Conservation (phyloP, 2,797 vertebrate genomes). For the Mastacembelus armatus region DNA sequence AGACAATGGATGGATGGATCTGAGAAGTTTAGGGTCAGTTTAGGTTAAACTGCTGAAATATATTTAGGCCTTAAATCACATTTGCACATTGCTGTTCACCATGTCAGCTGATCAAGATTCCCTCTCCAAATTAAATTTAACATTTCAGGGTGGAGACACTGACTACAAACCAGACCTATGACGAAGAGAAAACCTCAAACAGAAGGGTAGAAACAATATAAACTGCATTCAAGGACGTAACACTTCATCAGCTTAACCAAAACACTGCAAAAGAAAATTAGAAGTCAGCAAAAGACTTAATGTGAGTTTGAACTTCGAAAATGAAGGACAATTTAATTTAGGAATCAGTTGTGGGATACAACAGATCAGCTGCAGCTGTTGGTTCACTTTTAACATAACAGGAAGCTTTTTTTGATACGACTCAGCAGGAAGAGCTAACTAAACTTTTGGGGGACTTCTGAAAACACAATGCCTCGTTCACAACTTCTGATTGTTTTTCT, state of each 20-base stretch:
- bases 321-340: no score
- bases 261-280: no score
- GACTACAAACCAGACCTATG: neutral
- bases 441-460: conserved; percentile 19
- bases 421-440: neutral
- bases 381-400: neutral
- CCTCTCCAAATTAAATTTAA: conserved; percentile 51
- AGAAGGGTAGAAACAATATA: conserved; percentile 13
- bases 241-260: no score
- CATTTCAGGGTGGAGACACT: conserved; percentile 44
- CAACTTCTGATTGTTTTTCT: conserved; percentile 57
- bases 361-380: conserved; percentile 21
- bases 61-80: no score
- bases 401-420: neutral
- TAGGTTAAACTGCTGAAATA: no score
- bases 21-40: no score
- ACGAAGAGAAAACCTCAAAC: conserved; percentile 8
- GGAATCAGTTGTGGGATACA: neutral
- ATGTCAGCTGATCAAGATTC: conserved; percentile 60
- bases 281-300: neutral
- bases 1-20: no score
- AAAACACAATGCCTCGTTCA: conserved; percentile 64
- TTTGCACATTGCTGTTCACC: neutral
- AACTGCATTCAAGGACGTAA: no score
- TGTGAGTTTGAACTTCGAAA: no score